These are phyloP conservation scores for Pyrrhosoma nymphula DNA, from an alignment of 2,888 invertebrate species.

Conservation along the genomic window DNA sequence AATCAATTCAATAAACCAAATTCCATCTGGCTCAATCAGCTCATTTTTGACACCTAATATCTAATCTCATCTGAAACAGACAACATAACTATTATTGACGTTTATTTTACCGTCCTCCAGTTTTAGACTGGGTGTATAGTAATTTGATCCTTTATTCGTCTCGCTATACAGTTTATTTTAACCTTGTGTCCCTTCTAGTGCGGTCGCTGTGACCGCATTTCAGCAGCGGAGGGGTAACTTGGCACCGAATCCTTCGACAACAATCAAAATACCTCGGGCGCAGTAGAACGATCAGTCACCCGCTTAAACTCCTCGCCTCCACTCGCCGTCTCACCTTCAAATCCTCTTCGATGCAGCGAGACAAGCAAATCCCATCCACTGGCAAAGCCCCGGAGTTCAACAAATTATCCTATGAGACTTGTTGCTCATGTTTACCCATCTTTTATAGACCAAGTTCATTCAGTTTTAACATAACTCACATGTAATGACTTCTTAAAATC, in stretches of 20 bases:
- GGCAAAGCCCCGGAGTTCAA: neutral
- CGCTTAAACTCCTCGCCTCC: neutral
- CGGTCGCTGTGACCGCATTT: conserved; percentile 19
- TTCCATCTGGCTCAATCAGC: too few species aligned
- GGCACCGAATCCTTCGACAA: conserved; percentile 7
- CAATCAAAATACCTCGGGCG: conserved; percentile 22
- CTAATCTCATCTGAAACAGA: neutral
- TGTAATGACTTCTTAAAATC: too few species aligned
- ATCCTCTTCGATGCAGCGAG: neutral
- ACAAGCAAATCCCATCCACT: neutral
- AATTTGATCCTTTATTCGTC: neutral
- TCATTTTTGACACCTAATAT: neutral
- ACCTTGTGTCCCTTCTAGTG: neutral
- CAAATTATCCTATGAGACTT: neutral
- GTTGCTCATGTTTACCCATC: neutral
- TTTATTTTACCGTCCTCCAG: neutral
- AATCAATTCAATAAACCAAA: too few species aligned
- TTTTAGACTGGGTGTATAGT: neutral
- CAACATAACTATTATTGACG: neutral
- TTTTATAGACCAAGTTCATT: too few species aligned
- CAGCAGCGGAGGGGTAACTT: neutral
- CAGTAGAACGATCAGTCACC: neutral
- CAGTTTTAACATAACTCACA: too few species aligned
- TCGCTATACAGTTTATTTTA: neutral
- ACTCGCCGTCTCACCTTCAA: neutral